These are phyloP conservation scores for Triops cancriformis DNA, from an alignment of 1,140 invertebrate species.

Conservation along the genomic window DNA sequence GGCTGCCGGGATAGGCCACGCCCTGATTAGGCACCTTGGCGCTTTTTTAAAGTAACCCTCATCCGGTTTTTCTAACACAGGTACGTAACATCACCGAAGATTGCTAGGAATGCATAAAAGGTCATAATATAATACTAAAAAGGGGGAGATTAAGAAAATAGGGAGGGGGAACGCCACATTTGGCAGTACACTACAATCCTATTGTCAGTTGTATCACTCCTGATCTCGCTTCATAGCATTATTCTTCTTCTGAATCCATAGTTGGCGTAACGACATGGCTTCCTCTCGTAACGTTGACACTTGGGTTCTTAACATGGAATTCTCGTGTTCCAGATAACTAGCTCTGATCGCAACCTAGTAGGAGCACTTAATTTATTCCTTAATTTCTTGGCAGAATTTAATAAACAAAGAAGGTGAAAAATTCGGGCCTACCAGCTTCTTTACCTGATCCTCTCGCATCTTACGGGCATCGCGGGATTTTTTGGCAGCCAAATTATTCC, in stretches of 20 bases:
- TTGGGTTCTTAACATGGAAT: constrained; percentile 70
- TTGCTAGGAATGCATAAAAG: background rate
- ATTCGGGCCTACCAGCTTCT: constrained; percentile 25
- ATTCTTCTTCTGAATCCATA: constrained; percentile 42
- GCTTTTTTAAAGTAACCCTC: constrained; percentile 5
- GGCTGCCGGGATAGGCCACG: background rate
- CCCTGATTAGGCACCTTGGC: constrained; percentile 16
- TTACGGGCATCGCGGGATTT: constrained; percentile 77
- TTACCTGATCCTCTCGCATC: constrained; percentile 72
- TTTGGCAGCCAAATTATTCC: constrained; percentile 86
- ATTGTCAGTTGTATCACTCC: background rate
- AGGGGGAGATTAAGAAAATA: background rate
- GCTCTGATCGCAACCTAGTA: constrained; percentile 66
- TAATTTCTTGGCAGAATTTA: too few relatives aligned
- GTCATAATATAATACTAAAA: constrained; percentile 20
- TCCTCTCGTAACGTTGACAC: constrained; percentile 70
- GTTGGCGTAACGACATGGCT: constrained; percentile 56
- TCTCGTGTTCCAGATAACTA: constrained; percentile 72
- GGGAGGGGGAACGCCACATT: background rate
- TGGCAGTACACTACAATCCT: background rate
- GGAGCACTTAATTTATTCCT: constrained; percentile 16
- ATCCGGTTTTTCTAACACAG: constrained; percentile 1
- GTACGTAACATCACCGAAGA: constrained; percentile 30
- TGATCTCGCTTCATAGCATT: constrained; percentile 16
- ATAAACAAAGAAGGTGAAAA: background rate